Percentiles rank a stretch among this genome's conserved stretches.
phyloP scores from a whole-genome alignment of 23 tunicate genomes.

The Diplosoma virens region DNA sequence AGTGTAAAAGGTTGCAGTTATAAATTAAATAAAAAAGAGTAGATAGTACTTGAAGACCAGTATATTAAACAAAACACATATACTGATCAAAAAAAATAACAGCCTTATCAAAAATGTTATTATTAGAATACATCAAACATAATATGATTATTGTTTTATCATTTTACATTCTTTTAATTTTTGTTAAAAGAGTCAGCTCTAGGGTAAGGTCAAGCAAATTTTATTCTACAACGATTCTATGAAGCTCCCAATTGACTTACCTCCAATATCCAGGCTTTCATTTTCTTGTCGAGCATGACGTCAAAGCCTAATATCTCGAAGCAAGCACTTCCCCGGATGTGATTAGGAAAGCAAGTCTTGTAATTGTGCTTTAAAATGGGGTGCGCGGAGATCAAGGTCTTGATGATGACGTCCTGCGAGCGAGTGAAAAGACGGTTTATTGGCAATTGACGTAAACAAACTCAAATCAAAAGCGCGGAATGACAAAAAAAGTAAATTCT shows the following conservation, averaged over 20 bases:
- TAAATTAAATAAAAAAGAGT: too few species aligned
- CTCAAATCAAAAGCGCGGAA: not conserved
- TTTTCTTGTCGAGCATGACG: constrained; percentile 80
- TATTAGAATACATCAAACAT: too few species aligned
- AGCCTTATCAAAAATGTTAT: too few species aligned
- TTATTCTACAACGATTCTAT: too few species aligned
- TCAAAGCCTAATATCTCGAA: constrained; percentile 99
- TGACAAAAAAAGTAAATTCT: not conserved
- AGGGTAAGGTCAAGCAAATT: too few species aligned
- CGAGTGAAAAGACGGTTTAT: not conserved
- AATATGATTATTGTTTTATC: too few species aligned
- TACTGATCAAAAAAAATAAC: too few species aligned
- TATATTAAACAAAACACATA: too few species aligned
- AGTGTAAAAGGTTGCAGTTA: too few species aligned
- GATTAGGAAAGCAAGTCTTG: constrained; percentile 97
- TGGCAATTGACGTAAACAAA: not conserved
- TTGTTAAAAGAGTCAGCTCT: too few species aligned
- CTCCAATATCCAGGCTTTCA: constrained; percentile 97
- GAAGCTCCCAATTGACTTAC: constrained; percentile 6
- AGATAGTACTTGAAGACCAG: too few species aligned
- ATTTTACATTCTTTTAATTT: too few species aligned
- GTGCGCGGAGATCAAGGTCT: constrained; percentile 93
- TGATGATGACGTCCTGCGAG: constrained; percentile 85
- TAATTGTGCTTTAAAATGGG: constrained; percentile 94
- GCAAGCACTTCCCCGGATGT: constrained; percentile 83